phyloP scores from a whole-genome alignment of 2,888 invertebrate species.

The Phoenoteleia sp. region DNA sequence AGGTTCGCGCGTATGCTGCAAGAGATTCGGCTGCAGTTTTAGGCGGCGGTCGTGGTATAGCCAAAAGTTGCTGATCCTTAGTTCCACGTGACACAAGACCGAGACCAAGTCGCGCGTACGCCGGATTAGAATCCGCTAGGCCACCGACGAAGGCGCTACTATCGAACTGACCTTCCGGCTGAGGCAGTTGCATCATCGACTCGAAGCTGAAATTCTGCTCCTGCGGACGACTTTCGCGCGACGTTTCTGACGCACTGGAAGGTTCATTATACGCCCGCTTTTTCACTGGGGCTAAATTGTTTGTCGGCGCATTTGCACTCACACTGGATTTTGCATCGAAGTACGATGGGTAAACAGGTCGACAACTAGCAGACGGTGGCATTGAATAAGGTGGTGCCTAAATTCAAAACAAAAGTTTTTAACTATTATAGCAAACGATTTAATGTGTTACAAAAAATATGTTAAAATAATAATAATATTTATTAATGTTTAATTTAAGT shows the following conservation, averaged over 20 bases:
- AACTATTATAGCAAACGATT: too few relatives aligned
- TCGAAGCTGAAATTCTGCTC: conserved; percentile 84
- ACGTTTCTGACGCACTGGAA: conserved; percentile 66
- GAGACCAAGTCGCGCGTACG: conserved; percentile 83
- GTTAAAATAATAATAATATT: not conserved
- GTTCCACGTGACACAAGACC: conserved; percentile 81
- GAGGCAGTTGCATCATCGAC: conserved; percentile 81
- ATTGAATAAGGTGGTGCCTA: conserved; percentile 83
- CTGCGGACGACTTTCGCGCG: conserved; percentile 76
- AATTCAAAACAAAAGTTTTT: too few relatives aligned
- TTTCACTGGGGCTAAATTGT: conserved; percentile 82
- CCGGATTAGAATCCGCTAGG: conserved; percentile 82
- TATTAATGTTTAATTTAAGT: conserved; percentile 1
- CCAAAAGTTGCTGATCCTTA: conserved; percentile 83
- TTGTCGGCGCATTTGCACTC: conserved; percentile 68
- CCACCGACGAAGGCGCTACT: conserved; percentile 81
- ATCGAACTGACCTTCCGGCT: conserved; percentile 82
- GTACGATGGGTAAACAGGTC: conserved; percentile 84
- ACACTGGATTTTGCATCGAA: conserved; percentile 81
- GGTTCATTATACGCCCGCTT: conserved; percentile 84
- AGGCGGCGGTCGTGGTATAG: conserved; percentile 83
- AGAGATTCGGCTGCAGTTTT: conserved; percentile 83
- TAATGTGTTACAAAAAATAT: too few relatives aligned
- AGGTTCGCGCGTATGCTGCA: conserved; percentile 80
- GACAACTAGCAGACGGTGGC: conserved; percentile 80